A percentile compares a stretch with the other conserved stretches of the same genome.
Evolutionary conservation across 2,113 vertebrate genomes (phyloP).

Genomic region (Rhegmatorhina hoffmannsi): DNA sequence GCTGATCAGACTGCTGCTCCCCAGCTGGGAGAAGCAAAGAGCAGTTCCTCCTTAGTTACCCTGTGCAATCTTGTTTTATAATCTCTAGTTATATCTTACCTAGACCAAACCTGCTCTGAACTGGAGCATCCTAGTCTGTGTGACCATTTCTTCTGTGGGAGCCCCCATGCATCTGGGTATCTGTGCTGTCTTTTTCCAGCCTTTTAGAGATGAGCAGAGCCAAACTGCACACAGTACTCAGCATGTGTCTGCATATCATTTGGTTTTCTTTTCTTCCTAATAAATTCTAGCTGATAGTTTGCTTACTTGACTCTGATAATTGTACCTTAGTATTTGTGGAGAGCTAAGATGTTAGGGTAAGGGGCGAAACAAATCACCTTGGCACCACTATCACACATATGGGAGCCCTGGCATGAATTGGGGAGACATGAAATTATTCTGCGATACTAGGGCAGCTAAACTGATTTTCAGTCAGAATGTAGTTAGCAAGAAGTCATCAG

Average conservation of each 20-base stretch:
- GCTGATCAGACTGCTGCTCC: fast-evolving
- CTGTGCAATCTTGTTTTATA: neutral
- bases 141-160: neutral
- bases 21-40: neutral
- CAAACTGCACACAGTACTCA: neutral
- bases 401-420: neutral
- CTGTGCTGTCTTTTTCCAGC: neutral
- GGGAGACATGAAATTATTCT: neutral
- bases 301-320: neutral
- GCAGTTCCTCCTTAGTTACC: neutral
- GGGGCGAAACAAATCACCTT: neutral
- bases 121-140: neutral
- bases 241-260: neutral
- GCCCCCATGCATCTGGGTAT: neutral
- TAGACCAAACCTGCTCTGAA: neutral
- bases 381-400: fast-evolving
- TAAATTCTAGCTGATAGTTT: neutral
- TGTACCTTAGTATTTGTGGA: neutral
- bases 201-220: neutral
- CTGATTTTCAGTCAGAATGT: neutral
- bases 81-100: neutral
- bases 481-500: neutral
- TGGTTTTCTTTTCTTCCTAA: neutral
- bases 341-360: neutral
- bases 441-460: neutral